A percentile compares a stretch with the other conserved stretches of the same genome.
These are phyloP conservation scores for Orthonevra nobilis DNA, from an alignment of 2,888 invertebrate genomes.

Conservation along the genomic window DNA sequence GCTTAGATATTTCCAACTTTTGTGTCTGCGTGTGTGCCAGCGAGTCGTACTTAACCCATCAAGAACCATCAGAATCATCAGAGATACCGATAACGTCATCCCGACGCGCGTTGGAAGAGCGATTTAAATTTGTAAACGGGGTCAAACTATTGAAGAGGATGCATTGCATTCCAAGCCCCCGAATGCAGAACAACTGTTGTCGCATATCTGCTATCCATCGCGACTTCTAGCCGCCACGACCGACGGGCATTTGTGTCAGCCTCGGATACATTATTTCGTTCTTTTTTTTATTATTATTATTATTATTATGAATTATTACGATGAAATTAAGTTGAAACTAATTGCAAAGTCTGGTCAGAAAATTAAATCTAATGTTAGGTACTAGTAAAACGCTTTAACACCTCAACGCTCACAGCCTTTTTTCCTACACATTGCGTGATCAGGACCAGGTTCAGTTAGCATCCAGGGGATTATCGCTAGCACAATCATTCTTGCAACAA, in stretches of 20 bases:
- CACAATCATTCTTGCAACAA: conserved; percentile 16
- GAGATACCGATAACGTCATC: conserved; percentile 31
- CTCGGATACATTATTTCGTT: conserved; percentile 44
- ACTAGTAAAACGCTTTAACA: conserved; percentile 27
- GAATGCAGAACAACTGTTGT: conserved; percentile 16
- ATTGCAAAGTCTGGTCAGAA: conserved; percentile 16
- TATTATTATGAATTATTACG: too few relatives aligned
- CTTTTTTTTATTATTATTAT: too few relatives aligned
- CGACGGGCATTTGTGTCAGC: neutral
- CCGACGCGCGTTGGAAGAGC: conserved; percentile 41
- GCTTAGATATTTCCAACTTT: too few relatives aligned
- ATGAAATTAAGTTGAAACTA: neutral
- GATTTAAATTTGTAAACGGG: conserved; percentile 28
- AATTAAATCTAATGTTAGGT: conserved; percentile 42
- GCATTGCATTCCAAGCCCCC: conserved; percentile 29
- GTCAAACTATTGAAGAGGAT: conserved; percentile 22
- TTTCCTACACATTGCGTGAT: neutral
- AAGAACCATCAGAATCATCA: conserved; percentile 40
- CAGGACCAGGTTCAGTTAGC: neutral
- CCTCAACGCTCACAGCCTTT: conserved; percentile 13
- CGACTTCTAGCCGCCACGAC: too few relatives aligned
- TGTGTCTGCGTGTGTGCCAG: conserved; percentile 43
- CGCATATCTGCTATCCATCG: too few relatives aligned
- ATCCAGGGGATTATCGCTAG: neutral
- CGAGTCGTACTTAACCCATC: conserved; percentile 57